phyloP scores from a whole-genome alignment of 2,113 vertebrate genomes.

The Amphiprion ocellaris region DNA sequence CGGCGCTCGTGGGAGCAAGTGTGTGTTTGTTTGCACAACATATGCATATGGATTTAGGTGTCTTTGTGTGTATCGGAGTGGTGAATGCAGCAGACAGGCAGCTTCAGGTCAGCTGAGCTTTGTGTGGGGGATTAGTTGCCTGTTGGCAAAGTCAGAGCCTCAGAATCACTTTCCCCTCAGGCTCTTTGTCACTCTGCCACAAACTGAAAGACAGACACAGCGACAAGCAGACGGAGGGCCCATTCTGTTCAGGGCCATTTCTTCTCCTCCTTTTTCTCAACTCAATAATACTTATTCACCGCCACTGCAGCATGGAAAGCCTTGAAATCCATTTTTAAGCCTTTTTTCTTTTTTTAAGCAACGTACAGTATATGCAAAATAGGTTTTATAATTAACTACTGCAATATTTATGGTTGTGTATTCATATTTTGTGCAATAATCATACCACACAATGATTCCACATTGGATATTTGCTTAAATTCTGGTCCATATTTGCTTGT shows the following conservation, averaged over 20 bases:
- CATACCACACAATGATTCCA: too few species aligned
- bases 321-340: not conserved
- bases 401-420: too few species aligned
- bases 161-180: constrained; percentile 68
- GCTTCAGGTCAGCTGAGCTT: constrained; percentile 74
- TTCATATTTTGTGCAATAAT: too few species aligned
- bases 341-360: constrained; percentile 7
- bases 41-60: constrained; percentile 55
- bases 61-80: constrained; percentile 32
- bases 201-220: constrained; percentile 61
- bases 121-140: constrained; percentile 76
- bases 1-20: not conserved
- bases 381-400: constrained; percentile 8
- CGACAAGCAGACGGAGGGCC: constrained; percentile 56
- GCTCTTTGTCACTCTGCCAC: constrained; percentile 73
- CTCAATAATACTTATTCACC: constrained; percentile 51
- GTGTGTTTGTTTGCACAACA: constrained; percentile 10
- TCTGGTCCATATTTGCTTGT: too few species aligned
- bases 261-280: constrained; percentile 36
- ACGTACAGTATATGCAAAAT: constrained; percentile 11
- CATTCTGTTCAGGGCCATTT: constrained; percentile 68
- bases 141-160: constrained; percentile 77
- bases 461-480: too few species aligned
- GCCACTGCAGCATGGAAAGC: constrained; percentile 30
- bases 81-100: constrained; percentile 62